A percentile compares a stretch with the other conserved stretches of the same genome.
These are phyloP conservation scores for Drosophila austrosaltans DNA, from an alignment of 2,888 invertebrate genomes.

Conservation along the genomic window DNA sequence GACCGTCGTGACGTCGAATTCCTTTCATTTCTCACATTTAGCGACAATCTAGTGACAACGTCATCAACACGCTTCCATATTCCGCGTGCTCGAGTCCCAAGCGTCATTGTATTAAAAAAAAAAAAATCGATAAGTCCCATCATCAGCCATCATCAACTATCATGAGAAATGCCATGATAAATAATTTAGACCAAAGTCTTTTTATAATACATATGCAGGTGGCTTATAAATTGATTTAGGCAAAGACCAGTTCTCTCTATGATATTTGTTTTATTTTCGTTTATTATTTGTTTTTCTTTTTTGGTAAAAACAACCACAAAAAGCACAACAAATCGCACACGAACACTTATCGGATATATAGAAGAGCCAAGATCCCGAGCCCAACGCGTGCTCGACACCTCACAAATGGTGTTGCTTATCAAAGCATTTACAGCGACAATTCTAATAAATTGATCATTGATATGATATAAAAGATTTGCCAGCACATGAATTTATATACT, in stretches of 20 bases:
- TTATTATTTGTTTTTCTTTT: not conserved
- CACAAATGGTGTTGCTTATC: slow-evolving; percentile 12
- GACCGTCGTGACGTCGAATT: not conserved
- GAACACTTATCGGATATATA: slow-evolving; percentile 10
- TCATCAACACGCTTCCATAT: not conserved
- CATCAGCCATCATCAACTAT: not conserved
- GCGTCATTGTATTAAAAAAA: slow-evolving; percentile 5
- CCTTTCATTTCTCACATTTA: not conserved
- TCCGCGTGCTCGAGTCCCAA: not conserved
- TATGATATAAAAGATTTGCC: slow-evolving; percentile 8
- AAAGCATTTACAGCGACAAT: slow-evolving; percentile 7
- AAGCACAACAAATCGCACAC: not conserved
- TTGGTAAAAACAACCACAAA: slow-evolving; percentile 1
- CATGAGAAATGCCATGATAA: slow-evolving; percentile 4
- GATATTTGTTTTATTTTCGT: not conserved
- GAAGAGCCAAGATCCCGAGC: slow-evolving; percentile 4
- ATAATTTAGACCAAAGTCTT: slow-evolving; percentile 5
- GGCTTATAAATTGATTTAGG: slow-evolving; percentile 1
- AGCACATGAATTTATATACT: not conserved
- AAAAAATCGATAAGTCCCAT: slow-evolving; percentile 13
- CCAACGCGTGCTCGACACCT: slow-evolving; percentile 28
- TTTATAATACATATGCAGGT: not conserved
- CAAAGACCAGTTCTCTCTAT: not conserved
- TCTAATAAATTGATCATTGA: slow-evolving; percentile 15
- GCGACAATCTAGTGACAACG: not conserved